Conservation (phyloP, 2,113 vertebrate genomes). For the Petaurus breviceps region DNA sequence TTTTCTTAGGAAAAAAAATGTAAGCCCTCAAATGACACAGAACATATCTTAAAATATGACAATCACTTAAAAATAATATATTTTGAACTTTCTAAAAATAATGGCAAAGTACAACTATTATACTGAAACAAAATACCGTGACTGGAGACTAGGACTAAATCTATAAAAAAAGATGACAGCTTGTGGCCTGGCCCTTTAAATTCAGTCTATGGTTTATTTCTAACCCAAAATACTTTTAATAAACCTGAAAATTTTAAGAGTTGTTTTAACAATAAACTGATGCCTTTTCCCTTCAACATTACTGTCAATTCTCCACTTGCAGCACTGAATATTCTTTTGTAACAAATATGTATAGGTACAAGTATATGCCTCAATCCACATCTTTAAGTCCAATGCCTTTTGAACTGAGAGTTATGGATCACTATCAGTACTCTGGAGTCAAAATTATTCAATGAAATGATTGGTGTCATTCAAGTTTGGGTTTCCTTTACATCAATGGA, state of each 20-base stretch:
- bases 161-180: conserved; percentile 13
- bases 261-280: too few species aligned
- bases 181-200: conserved; percentile 36
- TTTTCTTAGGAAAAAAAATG: background rate
- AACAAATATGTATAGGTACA: background rate
- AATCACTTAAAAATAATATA: background rate
- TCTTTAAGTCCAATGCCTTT: background rate
- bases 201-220: conserved; percentile 21
- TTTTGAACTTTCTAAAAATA: conserved; percentile 19
- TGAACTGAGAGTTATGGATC: background rate
- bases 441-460: background rate
- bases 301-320: too few species aligned
- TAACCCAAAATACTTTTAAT: conserved; percentile 10
- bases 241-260: too few species aligned
- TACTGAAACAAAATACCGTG: conserved; percentile 27
- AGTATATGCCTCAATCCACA: background rate
- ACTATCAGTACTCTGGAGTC: background rate
- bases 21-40: background rate
- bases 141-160: conserved; percentile 25
- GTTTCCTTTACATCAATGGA: background rate
- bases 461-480: background rate
- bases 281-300: too few species aligned
- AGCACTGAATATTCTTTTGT: background rate
- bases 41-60: background rate
- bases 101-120: conserved; percentile 24